Conservation (phyloP, 2,113 vertebrate genomes). For the human region DNA sequence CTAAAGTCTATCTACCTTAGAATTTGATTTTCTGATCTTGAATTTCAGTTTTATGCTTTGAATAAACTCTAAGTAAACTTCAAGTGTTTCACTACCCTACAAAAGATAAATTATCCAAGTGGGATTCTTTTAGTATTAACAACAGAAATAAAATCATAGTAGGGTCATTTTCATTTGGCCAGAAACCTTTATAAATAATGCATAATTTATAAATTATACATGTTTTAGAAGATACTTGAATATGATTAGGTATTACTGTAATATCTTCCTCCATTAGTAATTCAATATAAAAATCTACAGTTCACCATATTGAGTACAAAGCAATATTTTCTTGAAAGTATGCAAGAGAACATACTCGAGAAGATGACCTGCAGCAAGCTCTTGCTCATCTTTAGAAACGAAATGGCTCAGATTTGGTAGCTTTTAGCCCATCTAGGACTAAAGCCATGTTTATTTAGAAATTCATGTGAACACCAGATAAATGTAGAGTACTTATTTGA, state of each 20-base stretch:
- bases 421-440: not conserved
- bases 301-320: not conserved
- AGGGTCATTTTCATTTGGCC: conserved; percentile 18
- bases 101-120: conserved; percentile 30
- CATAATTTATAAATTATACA: conserved; percentile 16
- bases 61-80: conserved; percentile 14
- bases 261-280: not conserved
- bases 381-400: not conserved
- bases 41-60: conserved; percentile 21
- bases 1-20: conserved; percentile 22
- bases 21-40: not conserved
- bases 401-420: not conserved
- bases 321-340: not conserved
- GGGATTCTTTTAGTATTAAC: not conserved
- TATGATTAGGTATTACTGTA: not conserved
- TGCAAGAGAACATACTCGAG: not conserved
- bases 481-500: not conserved
- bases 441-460: conserved; percentile 6
- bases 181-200: conserved; percentile 43
- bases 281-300: not conserved
- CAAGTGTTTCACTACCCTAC: conserved; percentile 2
- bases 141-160: not conserved
- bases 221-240: conserved; percentile 25
- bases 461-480: not conserved
- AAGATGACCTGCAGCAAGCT: not conserved